Conservation (phyloP, 2,113 vertebrate genomes). For the Paratilapia polleni region DNA sequence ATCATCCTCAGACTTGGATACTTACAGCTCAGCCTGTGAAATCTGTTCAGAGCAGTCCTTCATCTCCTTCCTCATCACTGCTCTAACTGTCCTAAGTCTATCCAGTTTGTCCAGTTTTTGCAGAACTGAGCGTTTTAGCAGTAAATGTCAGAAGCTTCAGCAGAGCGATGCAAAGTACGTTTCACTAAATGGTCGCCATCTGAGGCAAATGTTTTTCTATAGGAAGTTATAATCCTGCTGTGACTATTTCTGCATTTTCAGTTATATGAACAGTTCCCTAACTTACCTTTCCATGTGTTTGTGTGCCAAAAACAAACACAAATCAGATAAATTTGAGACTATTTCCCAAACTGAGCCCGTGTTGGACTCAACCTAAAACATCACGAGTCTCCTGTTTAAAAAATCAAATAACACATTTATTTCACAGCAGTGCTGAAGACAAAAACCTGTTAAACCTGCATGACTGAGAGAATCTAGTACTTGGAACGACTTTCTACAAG, state of each 20-base stretch:
- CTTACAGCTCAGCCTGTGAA: not conserved
- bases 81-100: not conserved
- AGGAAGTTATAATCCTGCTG: fast-evolving
- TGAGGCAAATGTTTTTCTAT: not conserved
- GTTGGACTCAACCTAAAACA: too few species aligned
- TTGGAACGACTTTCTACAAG: too few species aligned
- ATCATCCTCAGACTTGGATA: not conserved
- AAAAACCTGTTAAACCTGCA: too few species aligned
- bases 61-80: not conserved
- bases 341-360: too few species aligned
- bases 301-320: not conserved
- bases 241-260: fast-evolving
- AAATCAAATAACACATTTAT: too few species aligned
- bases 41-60: not conserved
- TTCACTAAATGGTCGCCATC: too few species aligned
- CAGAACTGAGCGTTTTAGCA: not conserved
- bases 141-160: not conserved
- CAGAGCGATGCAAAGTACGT: not conserved
- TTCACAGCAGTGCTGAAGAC: too few species aligned
- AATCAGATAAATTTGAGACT: too few species aligned
- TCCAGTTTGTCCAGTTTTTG: not conserved
- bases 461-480: too few species aligned
- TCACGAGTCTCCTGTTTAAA: too few species aligned
- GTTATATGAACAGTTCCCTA: fast-evolving
- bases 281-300: fast-evolving